These are phyloP conservation scores for Pedetes capensis DNA, from an alignment of 2,113 vertebrate genomes.

Conservation along the genomic window DNA sequence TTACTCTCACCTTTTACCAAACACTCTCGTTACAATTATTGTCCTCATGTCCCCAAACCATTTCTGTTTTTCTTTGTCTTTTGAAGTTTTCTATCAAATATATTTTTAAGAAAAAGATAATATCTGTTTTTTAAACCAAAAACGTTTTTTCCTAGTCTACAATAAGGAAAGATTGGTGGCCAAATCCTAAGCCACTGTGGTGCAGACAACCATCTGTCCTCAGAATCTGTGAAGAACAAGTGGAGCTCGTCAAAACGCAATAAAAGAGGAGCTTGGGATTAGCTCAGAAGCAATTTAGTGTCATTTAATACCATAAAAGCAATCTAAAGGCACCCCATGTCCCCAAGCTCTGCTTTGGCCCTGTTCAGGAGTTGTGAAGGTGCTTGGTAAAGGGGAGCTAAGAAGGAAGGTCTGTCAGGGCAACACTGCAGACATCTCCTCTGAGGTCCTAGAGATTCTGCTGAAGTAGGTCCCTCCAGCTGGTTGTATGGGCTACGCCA, in stretches of 20 bases:
- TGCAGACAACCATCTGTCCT: neutral
- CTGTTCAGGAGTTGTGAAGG: neutral
- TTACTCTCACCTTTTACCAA: neutral
- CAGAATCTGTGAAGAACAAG: neutral
- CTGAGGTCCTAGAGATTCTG: neutral
- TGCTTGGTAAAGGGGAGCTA: neutral
- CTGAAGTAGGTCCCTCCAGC: neutral
- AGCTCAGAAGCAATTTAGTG: neutral
- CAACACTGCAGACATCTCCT: neutral
- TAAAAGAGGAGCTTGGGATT: neutral
- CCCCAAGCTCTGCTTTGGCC: neutral
- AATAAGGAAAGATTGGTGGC: neutral
- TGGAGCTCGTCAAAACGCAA: neutral
- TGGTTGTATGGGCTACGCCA: neutral
- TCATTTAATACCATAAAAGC: neutral
- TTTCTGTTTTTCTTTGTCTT: neutral
- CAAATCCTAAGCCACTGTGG: neutral
- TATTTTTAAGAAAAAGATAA: neutral
- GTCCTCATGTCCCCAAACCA: neutral
- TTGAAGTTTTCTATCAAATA: conserved; percentile 4
- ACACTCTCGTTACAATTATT: neutral
- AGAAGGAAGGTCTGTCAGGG: neutral
- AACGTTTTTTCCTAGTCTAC: neutral
- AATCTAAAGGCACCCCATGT: neutral
- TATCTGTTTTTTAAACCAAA: conserved; percentile 9